Evolutionary conservation across 1,140 invertebrate genomes (phyloP).

Genomic region (Radopholus similis): DNA sequence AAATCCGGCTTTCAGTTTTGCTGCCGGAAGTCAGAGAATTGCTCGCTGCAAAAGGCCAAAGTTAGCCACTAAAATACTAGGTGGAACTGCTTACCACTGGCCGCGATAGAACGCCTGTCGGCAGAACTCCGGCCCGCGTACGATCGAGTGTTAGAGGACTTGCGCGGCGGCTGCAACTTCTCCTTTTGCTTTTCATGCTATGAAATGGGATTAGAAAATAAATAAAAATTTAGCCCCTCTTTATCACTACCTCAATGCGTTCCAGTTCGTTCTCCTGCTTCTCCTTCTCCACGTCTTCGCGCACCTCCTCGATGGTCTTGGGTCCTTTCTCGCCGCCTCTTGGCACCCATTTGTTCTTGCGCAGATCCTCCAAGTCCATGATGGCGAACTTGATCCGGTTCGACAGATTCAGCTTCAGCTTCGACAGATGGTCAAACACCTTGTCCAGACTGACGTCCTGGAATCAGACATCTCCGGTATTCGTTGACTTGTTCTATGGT

Average conservation of each 20-base stretch:
- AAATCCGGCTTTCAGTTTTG: too few species aligned
- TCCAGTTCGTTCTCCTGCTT: slow-evolving; percentile 22
- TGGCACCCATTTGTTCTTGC: slow-evolving; percentile 23
- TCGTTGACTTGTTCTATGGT: too few species aligned
- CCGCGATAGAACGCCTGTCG: slow-evolving; percentile 7
- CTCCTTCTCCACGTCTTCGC: slow-evolving; percentile 18
- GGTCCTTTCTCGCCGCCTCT: slow-evolving; percentile 23
- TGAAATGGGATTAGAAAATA: background rate
- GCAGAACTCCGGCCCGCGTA: slow-evolving; percentile 16
- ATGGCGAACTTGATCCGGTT: slow-evolving; percentile 28
- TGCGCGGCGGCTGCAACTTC: background rate
- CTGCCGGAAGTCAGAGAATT: too few species aligned
- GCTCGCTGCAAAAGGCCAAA: too few species aligned
- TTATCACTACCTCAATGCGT: slow-evolving; percentile 11
- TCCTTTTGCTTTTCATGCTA: slow-evolving; percentile 16
- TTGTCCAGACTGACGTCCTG: slow-evolving; percentile 14
- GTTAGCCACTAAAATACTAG: too few species aligned
- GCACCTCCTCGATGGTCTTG: slow-evolving; percentile 28
- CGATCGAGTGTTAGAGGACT: background rate
- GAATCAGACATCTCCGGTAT: too few species aligned
- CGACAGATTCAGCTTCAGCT: slow-evolving; percentile 12
- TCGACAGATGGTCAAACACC: slow-evolving; percentile 13
- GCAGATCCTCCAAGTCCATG: slow-evolving; percentile 27
- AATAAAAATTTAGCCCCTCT: background rate
- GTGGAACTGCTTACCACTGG: too few species aligned